Percentiles rank a stretch among this genome's conserved stretches.
These are phyloP conservation scores for Macrophya alboannulata DNA, from an alignment of 2,888 invertebrate genomes.

Conservation along the genomic window DNA sequence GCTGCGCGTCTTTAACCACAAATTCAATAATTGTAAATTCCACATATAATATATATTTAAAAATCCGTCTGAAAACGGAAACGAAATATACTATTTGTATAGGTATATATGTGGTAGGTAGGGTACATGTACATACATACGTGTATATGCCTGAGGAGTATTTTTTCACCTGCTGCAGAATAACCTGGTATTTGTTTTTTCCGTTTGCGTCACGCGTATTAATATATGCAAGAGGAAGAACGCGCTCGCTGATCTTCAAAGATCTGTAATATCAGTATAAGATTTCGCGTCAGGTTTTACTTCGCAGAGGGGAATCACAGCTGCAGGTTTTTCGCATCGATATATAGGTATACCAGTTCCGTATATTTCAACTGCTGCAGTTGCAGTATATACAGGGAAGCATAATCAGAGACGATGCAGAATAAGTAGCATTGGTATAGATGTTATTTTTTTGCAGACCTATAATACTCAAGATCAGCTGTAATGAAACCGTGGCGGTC, in stretches of 20 bases:
- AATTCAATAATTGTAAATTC: neutral
- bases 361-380: neutral
- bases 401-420: too few species aligned
- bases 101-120: too few species aligned
- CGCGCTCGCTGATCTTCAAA: constrained; percentile 5
- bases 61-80: neutral
- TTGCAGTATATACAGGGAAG: neutral
- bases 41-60: too few species aligned
- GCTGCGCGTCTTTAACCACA: neutral
- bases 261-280: constrained; percentile 23
- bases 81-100: neutral
- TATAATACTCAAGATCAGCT: too few species aligned
- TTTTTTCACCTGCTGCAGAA: neutral
- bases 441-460: too few species aligned
- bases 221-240: neutral
- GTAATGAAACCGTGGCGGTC: too few species aligned
- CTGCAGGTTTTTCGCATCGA: neutral
- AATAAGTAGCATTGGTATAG: too few species aligned
- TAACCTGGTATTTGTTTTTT: neutral
- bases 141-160: neutral
- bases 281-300: neutral
- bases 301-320: too few species aligned
- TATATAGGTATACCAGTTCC: neutral
- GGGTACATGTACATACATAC: neutral
- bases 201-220: neutral